Evolutionary conservation across 2,888 invertebrate species (phyloP).

Genomic region (Nemurella pictetii): DNA sequence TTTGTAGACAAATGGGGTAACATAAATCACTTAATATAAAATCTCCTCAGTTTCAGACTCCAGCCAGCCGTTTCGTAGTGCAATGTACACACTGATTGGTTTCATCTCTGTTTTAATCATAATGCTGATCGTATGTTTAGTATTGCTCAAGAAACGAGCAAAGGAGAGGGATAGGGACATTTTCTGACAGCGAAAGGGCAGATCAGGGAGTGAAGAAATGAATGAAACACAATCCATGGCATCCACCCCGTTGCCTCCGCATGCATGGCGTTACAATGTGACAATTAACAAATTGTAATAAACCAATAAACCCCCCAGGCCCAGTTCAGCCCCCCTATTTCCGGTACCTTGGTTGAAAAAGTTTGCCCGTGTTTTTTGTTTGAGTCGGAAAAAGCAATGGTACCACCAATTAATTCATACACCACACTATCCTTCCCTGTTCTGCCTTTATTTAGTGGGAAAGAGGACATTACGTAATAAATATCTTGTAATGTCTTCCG

Average conservation of each 20-base stretch:
- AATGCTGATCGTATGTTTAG: slow-evolving; percentile 57
- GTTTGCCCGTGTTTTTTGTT: too few relatives aligned
- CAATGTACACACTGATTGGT: slow-evolving; percentile 63
- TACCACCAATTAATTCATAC: background rate
- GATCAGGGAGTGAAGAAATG: slow-evolving; percentile 35
- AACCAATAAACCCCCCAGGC: background rate
- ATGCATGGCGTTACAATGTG: slow-evolving; percentile 40
- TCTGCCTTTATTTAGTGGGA: background rate
- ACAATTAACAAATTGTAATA: slow-evolving; percentile 36
- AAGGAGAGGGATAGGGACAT: slow-evolving; percentile 50
- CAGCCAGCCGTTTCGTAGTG: slow-evolving; percentile 59
- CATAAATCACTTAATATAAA: background rate
- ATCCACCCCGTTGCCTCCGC: slow-evolving; percentile 31
- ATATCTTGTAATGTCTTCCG: too few relatives aligned
- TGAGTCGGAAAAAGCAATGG: background rate
- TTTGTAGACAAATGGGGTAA: background rate
- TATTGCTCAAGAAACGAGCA: slow-evolving; percentile 55
- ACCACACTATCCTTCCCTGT: background rate
- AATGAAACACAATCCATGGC: slow-evolving; percentile 17
- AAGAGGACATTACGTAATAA: too few relatives aligned
- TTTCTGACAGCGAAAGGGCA: slow-evolving; percentile 46
- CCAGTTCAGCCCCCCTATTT: background rate
- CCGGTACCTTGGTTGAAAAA: background rate
- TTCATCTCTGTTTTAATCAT: slow-evolving; percentile 57
- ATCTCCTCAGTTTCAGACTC: slow-evolving; percentile 48